Conservation (phyloP, 2,797 vertebrate genomes). For the Phoebastria nigripes region DNA sequence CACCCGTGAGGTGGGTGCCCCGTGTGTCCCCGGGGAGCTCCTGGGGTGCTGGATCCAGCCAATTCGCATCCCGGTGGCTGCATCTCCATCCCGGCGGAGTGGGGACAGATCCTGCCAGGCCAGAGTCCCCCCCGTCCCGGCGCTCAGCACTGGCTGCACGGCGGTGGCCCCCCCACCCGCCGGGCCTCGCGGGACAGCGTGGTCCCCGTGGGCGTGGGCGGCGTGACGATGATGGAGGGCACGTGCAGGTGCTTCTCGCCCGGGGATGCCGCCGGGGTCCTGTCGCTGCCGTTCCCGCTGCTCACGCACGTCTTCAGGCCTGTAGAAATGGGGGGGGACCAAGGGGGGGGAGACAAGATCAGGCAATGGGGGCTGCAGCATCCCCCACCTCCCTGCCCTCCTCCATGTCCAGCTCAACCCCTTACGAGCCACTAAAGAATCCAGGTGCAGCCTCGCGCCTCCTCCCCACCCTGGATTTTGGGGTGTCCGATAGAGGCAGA, state of each 20-base stretch:
- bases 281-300: background rate
- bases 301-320: constrained; percentile 74
- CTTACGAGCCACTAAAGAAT: background rate
- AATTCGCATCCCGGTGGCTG: accelerated
- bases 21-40: background rate
- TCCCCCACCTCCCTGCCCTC: background rate
- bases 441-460: background rate
- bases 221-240: constrained; percentile 79
- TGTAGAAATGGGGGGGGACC: background rate
- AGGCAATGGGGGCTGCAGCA: accelerated
- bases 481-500: background rate
- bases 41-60: accelerated
- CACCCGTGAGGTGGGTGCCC: background rate
- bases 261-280: background rate
- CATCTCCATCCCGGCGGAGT: accelerated
- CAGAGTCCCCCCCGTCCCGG: background rate
- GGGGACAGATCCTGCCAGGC: accelerated
- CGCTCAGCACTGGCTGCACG: background rate
- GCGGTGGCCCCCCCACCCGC: background rate
- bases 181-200: constrained; percentile 31
- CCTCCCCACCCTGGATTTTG: background rate
- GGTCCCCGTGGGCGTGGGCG: constrained; percentile 73
- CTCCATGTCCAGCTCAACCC: background rate
- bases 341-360: accelerated
- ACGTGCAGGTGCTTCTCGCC: constrained; percentile 59